Percentiles rank a stretch among this genome's conserved stretches.
phyloP scores from a whole-genome alignment of 2,113 vertebrate species.

The Lophura nycthemera region DNA sequence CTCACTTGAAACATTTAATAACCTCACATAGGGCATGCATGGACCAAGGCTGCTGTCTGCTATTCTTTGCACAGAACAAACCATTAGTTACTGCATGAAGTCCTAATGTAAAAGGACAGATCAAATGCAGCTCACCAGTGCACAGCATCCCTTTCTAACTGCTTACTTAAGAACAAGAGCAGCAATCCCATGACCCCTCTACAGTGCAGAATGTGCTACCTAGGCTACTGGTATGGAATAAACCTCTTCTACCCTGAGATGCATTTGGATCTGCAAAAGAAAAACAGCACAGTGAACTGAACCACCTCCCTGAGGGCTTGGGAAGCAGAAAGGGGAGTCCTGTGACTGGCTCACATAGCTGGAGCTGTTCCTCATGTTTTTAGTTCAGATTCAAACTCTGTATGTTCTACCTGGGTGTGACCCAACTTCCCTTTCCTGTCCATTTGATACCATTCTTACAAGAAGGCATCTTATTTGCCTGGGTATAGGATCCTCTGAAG shows the following conservation, averaged over 20 bases:
- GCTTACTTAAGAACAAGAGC: neutral
- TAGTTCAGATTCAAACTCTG: neutral
- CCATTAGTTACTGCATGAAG: neutral
- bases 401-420: neutral
- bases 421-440: neutral
- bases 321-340: neutral
- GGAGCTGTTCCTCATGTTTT: neutral
- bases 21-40: neutral
- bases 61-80: neutral
- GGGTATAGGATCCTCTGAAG: neutral
- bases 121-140: neutral
- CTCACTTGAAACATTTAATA: neutral
- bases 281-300: neutral
- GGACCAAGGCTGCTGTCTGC: neutral
- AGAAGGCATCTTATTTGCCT: neutral
- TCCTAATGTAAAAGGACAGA: neutral
- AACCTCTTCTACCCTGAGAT: neutral
- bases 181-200: neutral
- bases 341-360: neutral
- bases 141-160: neutral
- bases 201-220: neutral
- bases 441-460: accelerated
- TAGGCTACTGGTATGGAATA: neutral
- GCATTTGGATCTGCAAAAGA: neutral
- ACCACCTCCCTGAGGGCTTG: neutral